Percentiles rank a stretch among this genome's conserved stretches.
phyloP scores from a whole-genome alignment of 2,113 vertebrate species.

The Poicephalus meyeri region DNA sequence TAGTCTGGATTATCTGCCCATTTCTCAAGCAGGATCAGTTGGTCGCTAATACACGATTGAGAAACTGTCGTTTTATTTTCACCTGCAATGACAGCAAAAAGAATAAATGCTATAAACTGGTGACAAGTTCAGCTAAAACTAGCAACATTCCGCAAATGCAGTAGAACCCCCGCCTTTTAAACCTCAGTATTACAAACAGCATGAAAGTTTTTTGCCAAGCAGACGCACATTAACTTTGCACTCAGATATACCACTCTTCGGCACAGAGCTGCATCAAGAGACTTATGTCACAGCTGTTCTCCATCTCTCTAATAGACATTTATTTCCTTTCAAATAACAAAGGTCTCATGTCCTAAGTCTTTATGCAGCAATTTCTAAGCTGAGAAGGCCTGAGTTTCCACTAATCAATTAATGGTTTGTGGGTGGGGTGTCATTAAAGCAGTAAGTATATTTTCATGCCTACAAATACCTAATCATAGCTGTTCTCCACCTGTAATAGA shows the following conservation, averaged over 20 bases:
- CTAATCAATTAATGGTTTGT: not conserved
- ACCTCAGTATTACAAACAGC: not conserved
- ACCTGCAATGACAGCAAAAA: slow-evolving; percentile 75
- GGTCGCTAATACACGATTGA: slow-evolving; percentile 90
- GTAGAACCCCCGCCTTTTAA: not conserved
- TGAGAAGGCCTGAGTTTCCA: not conserved
- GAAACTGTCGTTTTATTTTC: slow-evolving; percentile 98
- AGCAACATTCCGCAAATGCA: not conserved
- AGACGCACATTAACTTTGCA: not conserved
- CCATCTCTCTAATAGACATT: not conserved
- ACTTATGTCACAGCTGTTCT: not conserved
- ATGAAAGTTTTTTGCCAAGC: not conserved
- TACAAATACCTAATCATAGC: not conserved
- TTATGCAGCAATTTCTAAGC: not conserved
- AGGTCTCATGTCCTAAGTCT: not conserved
- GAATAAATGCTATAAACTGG: not conserved
- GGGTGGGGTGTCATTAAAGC: not conserved
- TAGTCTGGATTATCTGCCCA: slow-evolving; percentile 93
- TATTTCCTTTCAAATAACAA: not conserved
- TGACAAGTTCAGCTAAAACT: not conserved
- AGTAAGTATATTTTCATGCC: not conserved
- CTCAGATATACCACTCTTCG: not conserved
- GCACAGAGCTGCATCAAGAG: not conserved
- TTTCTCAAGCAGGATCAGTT: slow-evolving; percentile 88
- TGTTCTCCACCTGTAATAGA: not conserved